A percentile compares a stretch with the other conserved stretches of the same genome.
Evolutionary conservation across 1,140 invertebrate species (phyloP).

Genomic region (Drosophila nigromelanica): DNA sequence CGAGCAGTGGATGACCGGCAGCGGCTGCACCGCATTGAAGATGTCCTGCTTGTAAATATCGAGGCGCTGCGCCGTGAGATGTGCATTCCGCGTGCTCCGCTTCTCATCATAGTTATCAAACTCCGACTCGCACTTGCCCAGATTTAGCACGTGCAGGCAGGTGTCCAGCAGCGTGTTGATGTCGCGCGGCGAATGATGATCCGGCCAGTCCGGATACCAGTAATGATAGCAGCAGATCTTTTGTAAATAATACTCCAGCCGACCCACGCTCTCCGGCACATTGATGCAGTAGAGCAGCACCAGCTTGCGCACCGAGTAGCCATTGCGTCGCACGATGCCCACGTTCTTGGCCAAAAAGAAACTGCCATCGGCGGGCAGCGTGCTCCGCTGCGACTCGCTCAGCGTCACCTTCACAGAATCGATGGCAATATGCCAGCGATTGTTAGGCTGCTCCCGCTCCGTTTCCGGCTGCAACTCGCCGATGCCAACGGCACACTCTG

Average conservation of each 20-base stretch:
- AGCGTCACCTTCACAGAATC: conserved; percentile 64
- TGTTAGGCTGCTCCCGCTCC: conserved; percentile 24
- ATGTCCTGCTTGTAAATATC: conserved; percentile 80
- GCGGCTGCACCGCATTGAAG: conserved; percentile 84
- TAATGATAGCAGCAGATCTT: conserved; percentile 86
- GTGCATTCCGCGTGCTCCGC: conserved; percentile 46
- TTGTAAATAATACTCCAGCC: conserved; percentile 57
- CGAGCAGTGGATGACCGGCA: conserved; percentile 96
- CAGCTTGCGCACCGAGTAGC: conserved; percentile 87
- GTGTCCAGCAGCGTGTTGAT: conserved; percentile 86
- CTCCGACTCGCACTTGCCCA: conserved; percentile 79
- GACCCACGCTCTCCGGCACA: conserved; percentile 46
- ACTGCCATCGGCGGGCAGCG: conserved; percentile 54
- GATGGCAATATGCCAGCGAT: conserved; percentile 68
- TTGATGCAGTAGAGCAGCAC: conserved; percentile 78
- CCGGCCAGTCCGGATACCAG: conserved; percentile 89
- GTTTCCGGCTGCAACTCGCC: conserved; percentile 24
- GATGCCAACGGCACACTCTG: conserved; percentile 20
- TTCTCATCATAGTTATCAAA: conserved; percentile 72
- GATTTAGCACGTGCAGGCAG: conserved; percentile 86
- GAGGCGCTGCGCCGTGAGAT: conserved; percentile 59
- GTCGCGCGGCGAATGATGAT: conserved; percentile 87
- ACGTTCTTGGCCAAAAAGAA: conserved; percentile 87
- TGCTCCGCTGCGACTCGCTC: conserved; percentile 32
- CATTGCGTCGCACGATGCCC: conserved; percentile 86